Evolutionary conservation across 2,113 vertebrate genomes (phyloP).

Genomic region (Elephantulus edwardii): DNA sequence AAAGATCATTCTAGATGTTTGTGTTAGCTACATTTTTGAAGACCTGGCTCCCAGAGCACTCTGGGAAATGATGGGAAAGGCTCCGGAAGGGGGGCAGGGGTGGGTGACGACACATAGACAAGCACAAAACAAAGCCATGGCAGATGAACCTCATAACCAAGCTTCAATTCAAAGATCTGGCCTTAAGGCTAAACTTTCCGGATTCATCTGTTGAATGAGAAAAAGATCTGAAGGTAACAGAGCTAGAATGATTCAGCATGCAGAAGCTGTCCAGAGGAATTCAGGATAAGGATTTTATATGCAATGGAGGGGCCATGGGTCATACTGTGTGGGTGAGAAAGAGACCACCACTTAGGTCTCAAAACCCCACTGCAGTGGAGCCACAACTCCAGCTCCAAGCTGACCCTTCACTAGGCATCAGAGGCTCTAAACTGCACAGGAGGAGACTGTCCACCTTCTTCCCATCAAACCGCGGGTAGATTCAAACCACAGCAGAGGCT

Average conservation of each 20-base stretch:
- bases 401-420: no score
- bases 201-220: constrained; percentile 22
- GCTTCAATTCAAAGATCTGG: not conserved
- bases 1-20: not conserved
- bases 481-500: no score
- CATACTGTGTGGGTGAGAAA: fast-evolving
- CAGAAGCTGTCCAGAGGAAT: not conserved
- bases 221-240: not conserved
- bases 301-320: not conserved
- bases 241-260: no score
- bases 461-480: no score
- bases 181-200: not conserved
- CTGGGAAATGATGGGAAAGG: not conserved
- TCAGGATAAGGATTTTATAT: not conserved
- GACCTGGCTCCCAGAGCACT: not conserved
- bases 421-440: no score
- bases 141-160: constrained; percentile 44
- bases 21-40: no score
- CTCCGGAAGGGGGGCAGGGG: not conserved
- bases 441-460: no score
- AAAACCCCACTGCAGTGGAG: no score
- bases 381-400: no score
- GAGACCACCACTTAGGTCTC: no score
- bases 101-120: not conserved
- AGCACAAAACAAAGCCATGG: constrained; percentile 17